Conservation (phyloP, 2,113 vertebrate genomes). For the Oenanthe melanoleuca region DNA sequence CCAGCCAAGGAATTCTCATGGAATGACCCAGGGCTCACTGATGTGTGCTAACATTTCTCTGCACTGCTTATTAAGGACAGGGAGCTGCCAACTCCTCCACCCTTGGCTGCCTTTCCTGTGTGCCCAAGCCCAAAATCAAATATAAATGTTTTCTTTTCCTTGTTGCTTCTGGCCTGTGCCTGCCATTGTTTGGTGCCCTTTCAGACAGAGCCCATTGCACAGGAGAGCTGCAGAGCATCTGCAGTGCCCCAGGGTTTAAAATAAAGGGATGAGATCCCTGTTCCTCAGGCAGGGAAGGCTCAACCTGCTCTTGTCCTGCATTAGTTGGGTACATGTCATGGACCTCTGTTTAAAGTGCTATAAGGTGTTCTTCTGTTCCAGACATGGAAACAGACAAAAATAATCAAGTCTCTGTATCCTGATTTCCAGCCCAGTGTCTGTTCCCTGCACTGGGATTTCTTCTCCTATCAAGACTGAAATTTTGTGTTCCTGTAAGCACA, state of each 20-base stretch:
- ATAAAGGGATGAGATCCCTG: neutral
- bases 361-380: neutral
- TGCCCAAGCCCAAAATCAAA: neutral
- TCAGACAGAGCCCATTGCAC: neutral
- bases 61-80: neutral
- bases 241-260: neutral
- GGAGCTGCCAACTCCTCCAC: neutral
- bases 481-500: neutral
- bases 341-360: rapidly evolving
- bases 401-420: neutral
- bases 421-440: neutral
- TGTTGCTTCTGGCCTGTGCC: neutral
- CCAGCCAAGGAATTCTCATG: rapidly evolving
- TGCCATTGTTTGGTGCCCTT: neutral
- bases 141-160: neutral
- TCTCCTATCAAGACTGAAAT: neutral
- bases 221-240: neutral
- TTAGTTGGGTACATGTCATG: neutral
- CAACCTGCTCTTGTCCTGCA: neutral
- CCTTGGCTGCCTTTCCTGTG: neutral
- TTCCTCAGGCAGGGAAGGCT: neutral
- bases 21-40: neutral
- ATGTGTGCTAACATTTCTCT: neutral
- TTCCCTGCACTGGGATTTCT: neutral
- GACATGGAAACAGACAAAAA: neutral